Percentiles rank a stretch among this genome's conserved stretches.
Conservation (phyloP, 2,888 invertebrate species). For the Pyrgus malvae region DNA sequence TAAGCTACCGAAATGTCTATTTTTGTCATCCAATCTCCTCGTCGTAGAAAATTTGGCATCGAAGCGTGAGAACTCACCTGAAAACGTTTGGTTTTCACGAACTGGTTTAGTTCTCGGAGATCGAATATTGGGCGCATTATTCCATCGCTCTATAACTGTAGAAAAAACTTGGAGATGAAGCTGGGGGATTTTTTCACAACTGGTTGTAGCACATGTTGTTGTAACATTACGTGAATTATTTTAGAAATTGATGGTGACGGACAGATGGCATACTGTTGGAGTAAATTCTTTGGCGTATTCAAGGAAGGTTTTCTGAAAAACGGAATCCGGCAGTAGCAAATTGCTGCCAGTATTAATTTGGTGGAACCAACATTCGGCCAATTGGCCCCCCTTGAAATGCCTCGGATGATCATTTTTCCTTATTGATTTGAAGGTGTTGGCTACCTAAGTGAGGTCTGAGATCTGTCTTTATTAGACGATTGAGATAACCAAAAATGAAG, state of each 20-base stretch:
- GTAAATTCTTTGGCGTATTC: not conserved
- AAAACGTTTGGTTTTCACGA: not conserved
- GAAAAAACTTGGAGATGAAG: constrained; percentile 26
- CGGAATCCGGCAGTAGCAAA: constrained; percentile 5
- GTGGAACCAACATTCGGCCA: not conserved
- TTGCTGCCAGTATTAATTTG: constrained; percentile 9
- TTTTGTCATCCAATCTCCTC: not conserved
- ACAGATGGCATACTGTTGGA: not conserved
- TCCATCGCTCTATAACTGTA: constrained; percentile 17
- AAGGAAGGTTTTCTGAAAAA: not conserved
- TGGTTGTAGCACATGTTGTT: constrained; percentile 15
- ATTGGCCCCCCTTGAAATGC: not conserved
- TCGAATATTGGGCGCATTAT: not conserved
- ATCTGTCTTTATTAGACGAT: not conserved
- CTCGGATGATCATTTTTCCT: not conserved
- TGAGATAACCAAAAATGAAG: not conserved
- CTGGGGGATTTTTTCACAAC: constrained; percentile 7
- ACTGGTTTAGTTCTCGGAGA: not conserved
- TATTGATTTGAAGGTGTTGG: not conserved
- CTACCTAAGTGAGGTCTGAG: not conserved
- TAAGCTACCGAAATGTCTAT: not conserved
- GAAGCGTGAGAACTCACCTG: not conserved
- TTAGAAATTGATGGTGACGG: not conserved
- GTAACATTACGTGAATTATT: no score
- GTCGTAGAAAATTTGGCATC: not conserved